Evolutionary conservation across 2,888 invertebrate species (phyloP).

Genomic region (Leptura quadrifasciata): DNA sequence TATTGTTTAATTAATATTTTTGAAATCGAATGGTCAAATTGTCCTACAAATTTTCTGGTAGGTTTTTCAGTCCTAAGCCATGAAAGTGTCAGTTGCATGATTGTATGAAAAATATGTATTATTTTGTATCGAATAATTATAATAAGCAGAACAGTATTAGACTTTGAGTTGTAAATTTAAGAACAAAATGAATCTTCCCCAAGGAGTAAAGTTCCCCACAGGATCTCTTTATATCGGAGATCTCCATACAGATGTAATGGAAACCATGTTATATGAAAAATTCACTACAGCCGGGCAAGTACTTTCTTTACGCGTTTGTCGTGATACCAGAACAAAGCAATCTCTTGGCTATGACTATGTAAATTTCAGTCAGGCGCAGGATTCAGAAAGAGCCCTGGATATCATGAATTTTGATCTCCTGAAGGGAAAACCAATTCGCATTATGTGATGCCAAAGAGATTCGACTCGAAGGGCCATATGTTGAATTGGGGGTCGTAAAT

Average conservation of each 20-base stretch:
- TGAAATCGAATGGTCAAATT: too few species aligned
- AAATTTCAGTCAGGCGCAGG: constrained; percentile 98
- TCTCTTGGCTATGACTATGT: constrained; percentile 99
- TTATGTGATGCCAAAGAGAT: constrained; percentile 99
- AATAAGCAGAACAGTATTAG: constrained; percentile 52
- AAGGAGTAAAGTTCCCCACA: constrained; percentile 85
- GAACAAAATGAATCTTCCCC: constrained; percentile 67
- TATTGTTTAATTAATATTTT: too few species aligned
- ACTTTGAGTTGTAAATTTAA: constrained; percentile 50
- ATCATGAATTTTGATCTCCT: constrained; percentile 99
- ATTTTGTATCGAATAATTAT: constrained; percentile 48
- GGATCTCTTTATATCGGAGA: constrained; percentile 99
- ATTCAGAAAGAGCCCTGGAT: constrained; percentile 99
- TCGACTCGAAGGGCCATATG: too few species aligned
- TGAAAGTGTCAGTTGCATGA: too few species aligned
- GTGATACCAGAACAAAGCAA: constrained; percentile 97
- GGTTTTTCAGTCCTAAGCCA: too few species aligned
- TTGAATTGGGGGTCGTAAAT: too few species aligned
- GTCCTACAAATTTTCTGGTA: too few species aligned
- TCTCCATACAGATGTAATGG: constrained; percentile 97
- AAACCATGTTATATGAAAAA: constrained; percentile 99
- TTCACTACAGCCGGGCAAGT: constrained; percentile 99
- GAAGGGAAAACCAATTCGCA: constrained; percentile 97
- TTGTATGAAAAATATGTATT: constrained; percentile 47
- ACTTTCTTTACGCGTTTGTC: constrained; percentile 97